Evolutionary conservation across 2,888 invertebrate genomes (phyloP).

Genomic region (Patella depressa): DNA sequence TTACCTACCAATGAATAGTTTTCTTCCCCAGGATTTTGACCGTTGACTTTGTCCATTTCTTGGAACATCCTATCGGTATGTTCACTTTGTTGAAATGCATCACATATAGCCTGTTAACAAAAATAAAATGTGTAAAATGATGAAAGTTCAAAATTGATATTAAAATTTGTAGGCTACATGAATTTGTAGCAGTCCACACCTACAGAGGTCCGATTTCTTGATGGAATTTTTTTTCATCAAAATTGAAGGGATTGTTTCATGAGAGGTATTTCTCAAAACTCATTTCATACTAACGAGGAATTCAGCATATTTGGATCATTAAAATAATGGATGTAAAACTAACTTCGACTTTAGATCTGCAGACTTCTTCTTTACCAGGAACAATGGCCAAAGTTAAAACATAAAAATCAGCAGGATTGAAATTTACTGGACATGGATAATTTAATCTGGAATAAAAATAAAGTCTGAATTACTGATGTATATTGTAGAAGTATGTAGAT

Average conservation of each 20-base stretch:
- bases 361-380: constrained; percentile 86
- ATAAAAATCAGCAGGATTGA: constrained; percentile 94
- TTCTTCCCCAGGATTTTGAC: constrained; percentile 10
- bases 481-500: too few relatives aligned
- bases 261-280: too few relatives aligned
- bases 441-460: constrained; percentile 71
- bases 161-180: too few relatives aligned
- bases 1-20: background rate
- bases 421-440: constrained; percentile 81
- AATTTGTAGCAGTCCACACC: too few relatives aligned
- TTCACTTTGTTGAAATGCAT: constrained; percentile 58
- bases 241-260: too few relatives aligned
- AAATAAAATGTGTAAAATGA: too few relatives aligned
- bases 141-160: too few relatives aligned
- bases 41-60: constrained; percentile 23
- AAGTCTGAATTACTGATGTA: constrained; percentile 60
- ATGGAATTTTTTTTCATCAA: too few relatives aligned
- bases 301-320: too few relatives aligned
- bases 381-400: constrained; percentile 86
- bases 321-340: constrained; percentile 11
- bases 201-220: too few relatives aligned
- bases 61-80: constrained; percentile 34
- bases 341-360: constrained; percentile 77
- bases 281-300: too few relatives aligned
- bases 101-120: constrained; percentile 60